Evolutionary conservation across 92 coral and sea anemone genomes (phyloP).

Genomic region (Porites rus): DNA sequence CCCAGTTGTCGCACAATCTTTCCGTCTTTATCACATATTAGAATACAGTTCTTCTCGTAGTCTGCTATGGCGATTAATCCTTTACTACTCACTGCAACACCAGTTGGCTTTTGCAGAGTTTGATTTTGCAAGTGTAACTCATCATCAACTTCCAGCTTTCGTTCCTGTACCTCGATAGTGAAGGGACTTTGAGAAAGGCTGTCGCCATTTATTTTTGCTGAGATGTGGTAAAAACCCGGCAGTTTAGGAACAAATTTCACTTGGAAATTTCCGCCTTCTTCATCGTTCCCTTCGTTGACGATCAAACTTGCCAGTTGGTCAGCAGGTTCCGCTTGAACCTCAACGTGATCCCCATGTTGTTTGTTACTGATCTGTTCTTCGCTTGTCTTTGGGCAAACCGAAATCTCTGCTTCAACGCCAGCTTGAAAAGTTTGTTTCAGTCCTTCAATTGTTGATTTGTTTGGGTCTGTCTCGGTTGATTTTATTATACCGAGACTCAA

Average conservation of each 20-base stretch:
- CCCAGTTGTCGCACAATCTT: too few relatives aligned
- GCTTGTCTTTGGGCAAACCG: background rate
- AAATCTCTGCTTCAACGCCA: background rate
- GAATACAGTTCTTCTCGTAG: too few relatives aligned
- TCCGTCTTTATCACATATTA: too few relatives aligned
- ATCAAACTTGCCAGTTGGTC: constrained; percentile 7
- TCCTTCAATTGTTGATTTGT: background rate
- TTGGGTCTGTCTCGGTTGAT: background rate
- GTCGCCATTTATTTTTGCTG: too few relatives aligned
- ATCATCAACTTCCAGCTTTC: too few relatives aligned
- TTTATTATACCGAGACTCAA: background rate
- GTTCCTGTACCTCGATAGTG: too few relatives aligned
- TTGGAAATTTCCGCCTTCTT: background rate
- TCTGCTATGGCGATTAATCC: too few relatives aligned
- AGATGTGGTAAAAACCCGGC: too few relatives aligned
- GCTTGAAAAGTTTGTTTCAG: background rate
- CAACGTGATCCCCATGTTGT: background rate
- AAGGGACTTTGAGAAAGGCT: too few relatives aligned
- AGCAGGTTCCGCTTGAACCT: constrained; percentile 20
- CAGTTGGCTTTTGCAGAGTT: constrained; percentile 5
- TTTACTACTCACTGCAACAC: background rate
- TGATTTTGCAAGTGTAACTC: background rate
- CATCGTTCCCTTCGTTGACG: background rate
- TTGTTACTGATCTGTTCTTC: background rate
- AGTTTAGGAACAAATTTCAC: background rate